These are phyloP conservation scores for Noctuana brunneofusca DNA, from an alignment of 2,888 invertebrate species.

Conservation along the genomic window DNA sequence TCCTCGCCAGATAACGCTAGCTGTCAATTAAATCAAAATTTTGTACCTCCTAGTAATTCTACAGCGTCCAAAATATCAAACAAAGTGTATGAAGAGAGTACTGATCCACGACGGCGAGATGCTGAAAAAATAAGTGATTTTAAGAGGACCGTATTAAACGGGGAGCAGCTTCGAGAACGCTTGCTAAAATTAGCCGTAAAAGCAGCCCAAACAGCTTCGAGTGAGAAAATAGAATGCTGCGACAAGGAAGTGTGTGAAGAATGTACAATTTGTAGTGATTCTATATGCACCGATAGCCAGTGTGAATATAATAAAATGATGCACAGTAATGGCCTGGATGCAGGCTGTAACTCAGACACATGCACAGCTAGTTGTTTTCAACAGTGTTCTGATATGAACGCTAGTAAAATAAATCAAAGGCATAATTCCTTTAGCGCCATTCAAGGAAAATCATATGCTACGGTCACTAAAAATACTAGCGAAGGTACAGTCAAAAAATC, in stretches of 20 bases:
- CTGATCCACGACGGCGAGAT: conserved; percentile 53
- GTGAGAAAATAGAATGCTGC: conserved; percentile 79
- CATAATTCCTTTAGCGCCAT: conserved; percentile 78
- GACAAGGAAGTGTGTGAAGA: conserved; percentile 79
- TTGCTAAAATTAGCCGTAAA: conserved; percentile 84
- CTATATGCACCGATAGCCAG: conserved; percentile 78
- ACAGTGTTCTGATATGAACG: conserved; percentile 61
- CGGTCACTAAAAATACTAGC: conserved; percentile 55
- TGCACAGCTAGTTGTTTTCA: conserved; percentile 72
- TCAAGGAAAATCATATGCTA: conserved; percentile 67
- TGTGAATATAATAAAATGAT: conserved; percentile 77
- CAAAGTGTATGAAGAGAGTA: conserved; percentile 57
- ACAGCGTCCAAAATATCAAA: conserved; percentile 51
- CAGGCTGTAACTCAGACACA: conserved; percentile 72
- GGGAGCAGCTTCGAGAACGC: conserved; percentile 86
- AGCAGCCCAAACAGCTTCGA: conserved; percentile 69
- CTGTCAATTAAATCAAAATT: conserved; percentile 79
- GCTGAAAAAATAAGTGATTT: conserved; percentile 71
- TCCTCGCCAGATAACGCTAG: conserved; percentile 84
- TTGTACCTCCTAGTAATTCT: conserved; percentile 60
- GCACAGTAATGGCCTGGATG: conserved; percentile 72
- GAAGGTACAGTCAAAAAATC: conserved; percentile 75
- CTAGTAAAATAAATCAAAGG: conserved; percentile 66
- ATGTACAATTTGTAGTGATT: conserved; percentile 78
- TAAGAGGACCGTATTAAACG: conserved; percentile 81